Percentiles rank a stretch among this genome's conserved stretches.
These are phyloP conservation scores for Drosophila stalkeri DNA, from an alignment of 2,888 invertebrate genomes.

Conservation along the genomic window DNA sequence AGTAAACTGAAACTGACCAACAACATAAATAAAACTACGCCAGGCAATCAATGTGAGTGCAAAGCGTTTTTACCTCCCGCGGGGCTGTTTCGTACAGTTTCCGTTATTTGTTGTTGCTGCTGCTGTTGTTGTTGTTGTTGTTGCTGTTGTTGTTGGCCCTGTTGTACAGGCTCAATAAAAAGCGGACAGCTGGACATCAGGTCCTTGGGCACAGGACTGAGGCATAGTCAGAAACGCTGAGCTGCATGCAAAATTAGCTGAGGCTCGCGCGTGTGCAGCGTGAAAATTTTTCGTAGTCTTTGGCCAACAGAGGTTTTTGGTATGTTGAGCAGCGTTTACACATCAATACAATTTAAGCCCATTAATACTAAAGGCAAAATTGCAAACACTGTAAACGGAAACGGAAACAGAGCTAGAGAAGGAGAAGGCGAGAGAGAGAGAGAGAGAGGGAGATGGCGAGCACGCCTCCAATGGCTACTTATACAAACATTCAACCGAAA, in stretches of 20 bases:
- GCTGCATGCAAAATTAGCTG: conserved; percentile 78
- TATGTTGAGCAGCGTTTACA: conserved; percentile 59
- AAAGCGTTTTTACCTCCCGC: conserved; percentile 78
- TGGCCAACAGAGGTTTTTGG: conserved; percentile 46
- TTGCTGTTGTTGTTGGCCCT: conserved; percentile 40
- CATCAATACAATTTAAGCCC: conserved; percentile 79
- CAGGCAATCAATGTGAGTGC: conserved; percentile 77
- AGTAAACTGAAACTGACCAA: conserved; percentile 63
- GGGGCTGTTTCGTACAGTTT: conserved; percentile 47
- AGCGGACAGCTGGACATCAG: conserved; percentile 62
- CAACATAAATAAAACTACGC: conserved; percentile 77
- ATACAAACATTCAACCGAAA: conserved; percentile 69
- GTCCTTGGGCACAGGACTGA: conserved; percentile 10
- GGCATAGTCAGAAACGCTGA: conserved; percentile 63
- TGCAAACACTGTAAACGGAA: conserved; percentile 80
- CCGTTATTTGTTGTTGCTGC: conserved; percentile 18
- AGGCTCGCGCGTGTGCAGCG: conserved; percentile 73
- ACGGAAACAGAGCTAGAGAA: conserved; percentile 68
- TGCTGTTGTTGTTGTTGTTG: conserved; percentile 36
- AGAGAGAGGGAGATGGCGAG: conserved; percentile 8
- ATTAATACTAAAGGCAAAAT: conserved; percentile 77
- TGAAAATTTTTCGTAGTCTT: conserved; percentile 74
- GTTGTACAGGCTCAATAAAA: conserved; percentile 70
- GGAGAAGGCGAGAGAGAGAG: neutral
- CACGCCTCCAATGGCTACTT: conserved; percentile 75